Evolutionary conservation across 2,888 invertebrate genomes (phyloP), one percentile per base, ranked within the genome.

Genomic region (Apamea monoglypha): DNA sequence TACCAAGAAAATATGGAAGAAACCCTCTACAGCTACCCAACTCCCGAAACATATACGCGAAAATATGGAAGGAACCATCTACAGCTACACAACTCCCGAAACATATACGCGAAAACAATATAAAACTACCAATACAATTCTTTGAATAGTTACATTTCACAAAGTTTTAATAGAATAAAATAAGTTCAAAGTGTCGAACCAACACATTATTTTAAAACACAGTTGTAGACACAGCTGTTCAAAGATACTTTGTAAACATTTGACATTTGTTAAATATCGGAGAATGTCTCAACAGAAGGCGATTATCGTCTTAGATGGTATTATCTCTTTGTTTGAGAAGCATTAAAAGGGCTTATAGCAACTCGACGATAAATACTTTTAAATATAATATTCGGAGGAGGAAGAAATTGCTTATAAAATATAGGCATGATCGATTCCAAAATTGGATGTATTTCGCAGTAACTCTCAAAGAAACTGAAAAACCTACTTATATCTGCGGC

Each of bases 261-360:
- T 40, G 32, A 67, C 53, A 79, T 84, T 61, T 61, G 69, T 70
- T 64, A 53, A 69, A 56, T 53, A 73, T 36, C 12, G 56, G 61
- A 66, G 63, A 36, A 61, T 53, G n/a, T 59, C 47, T 53, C 44
- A 36, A 66, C 59, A 32, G 44, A 56, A 36, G 59, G 64, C 25
- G 73, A 84, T 84, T 74, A 74, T 74, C 61, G n/a, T 67, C 44
- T 79, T 47, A 66, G 36, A 73, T 10, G 36, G 66, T 44, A 67
- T 84, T 79, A 71, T 70, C 83, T 83, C 53, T 84, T 70, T 70
- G 73, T 71, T 47, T 66, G 61, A 47, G 47, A 66, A 70, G 71
- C 79, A 63, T 83, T 82, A 56, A 61, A 36, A 32, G 1, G 69
- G 73, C 50, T 83, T 78, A 61, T 25, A n/a, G 29, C n/a, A 53